phyloP scores from a whole-genome alignment of 2,888 invertebrate species.

The Linnaemya vulpina region DNA sequence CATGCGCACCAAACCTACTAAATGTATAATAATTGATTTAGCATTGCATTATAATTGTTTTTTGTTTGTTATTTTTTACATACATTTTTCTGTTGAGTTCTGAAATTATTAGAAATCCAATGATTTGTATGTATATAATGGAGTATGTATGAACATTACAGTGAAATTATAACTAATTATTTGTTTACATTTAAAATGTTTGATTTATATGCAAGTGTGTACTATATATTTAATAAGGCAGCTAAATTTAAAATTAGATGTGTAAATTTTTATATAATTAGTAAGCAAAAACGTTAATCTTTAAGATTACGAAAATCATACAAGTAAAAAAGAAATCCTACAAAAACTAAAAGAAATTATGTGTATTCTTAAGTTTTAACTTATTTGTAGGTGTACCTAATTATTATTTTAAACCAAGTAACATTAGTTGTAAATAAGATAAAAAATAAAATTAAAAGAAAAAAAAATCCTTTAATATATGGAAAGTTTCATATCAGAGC shows the following conservation, averaged over 20 bases:
- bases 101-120: constrained; percentile 29
- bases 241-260: constrained; percentile 59
- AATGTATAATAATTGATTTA: constrained; percentile 30
- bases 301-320: constrained; percentile 22
- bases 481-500: constrained; percentile 58
- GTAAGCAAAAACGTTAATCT: constrained; percentile 1
- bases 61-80: constrained; percentile 2
- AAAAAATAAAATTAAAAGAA: not conserved
- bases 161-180: constrained; percentile 37
- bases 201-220: constrained; percentile 50
- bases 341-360: constrained; percentile 38
- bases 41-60: not conserved
- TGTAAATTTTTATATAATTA: constrained; percentile 32
- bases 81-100: constrained; percentile 41
- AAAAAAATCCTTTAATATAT: constrained; percentile 33
- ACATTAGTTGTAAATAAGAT: constrained; percentile 46
- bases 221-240: constrained; percentile 60
- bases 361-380: constrained; percentile 58
- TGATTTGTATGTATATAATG: constrained; percentile 25
- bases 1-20: constrained; percentile 26
- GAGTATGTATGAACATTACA: constrained; percentile 27
- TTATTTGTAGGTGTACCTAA: constrained; percentile 47
- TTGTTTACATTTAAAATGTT: constrained; percentile 48
- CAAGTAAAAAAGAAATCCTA: constrained; percentile 53
- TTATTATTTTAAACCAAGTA: constrained; percentile 30